Base-by-base conservation (phyloP, 2,888 invertebrate genomes). In the Nemotelus pantherinus region DNA sequence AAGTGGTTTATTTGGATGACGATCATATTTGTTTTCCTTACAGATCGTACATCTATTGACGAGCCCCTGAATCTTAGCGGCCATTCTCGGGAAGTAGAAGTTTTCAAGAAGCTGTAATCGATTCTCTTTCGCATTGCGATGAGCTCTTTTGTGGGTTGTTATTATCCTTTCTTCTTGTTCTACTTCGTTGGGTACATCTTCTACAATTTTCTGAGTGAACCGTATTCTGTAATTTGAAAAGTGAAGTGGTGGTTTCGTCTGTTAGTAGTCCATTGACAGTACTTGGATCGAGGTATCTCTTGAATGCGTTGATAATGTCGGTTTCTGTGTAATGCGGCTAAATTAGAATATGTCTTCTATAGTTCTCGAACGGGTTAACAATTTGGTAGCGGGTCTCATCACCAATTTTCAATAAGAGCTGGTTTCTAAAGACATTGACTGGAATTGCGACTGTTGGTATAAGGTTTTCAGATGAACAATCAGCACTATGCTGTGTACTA, bases 71-170 rank as follows among this genome's bases (percentile, higher is more conserved):
- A 79, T 77, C 68, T 74, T 76, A 43, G 67, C 75, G 2, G 9
- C 10, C 77, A 80, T 78, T 65, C 63, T 39, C 0, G 63, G 76
- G 43, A 78, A 80, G 43, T 63, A 63, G 25, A 60, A 80, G 0
- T 53, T 79, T 70, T 78, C 68, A 4, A 78, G 10, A 3, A 80
- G 57, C 68, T 80, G 79, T 3, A 60, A 7, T 58, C 70, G 44
- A 47, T 80, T 80, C 44, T 78, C 78, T 48, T 67, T 45, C 2
- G 77, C 71, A 47, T 79, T 78, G 4, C 76, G 74, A 76, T 80
- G 79, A 39, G 77, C 78, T 72, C 79, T 55, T 57, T 58, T 76
- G 43, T 80, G 78, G 39, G 68, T 72, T n/a, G 60, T n/a, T 47
- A 77, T 67, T 43, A 80, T 79, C 45, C 68, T 78, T 45, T 79